Evolutionary conservation across 2,113 vertebrate genomes (phyloP).

Genomic region (Gambusia affinis): DNA sequence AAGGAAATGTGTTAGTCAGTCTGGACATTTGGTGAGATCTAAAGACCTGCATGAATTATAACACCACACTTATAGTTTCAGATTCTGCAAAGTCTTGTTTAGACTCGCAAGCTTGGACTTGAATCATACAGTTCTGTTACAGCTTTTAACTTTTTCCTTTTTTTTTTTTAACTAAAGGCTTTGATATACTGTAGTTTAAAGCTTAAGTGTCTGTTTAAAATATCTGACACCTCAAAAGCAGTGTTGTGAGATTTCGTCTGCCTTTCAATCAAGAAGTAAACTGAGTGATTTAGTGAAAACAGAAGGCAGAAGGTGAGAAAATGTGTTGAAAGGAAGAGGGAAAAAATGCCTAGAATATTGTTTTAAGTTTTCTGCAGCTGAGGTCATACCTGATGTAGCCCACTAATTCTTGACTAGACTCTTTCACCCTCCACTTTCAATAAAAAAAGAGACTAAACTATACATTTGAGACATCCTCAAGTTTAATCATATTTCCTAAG

Average conservation of each 20-base stretch:
- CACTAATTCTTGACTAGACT: no score
- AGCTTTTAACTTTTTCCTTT: conserved; percentile 9
- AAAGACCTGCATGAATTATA: conserved; percentile 24
- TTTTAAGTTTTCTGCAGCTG: not conserved
- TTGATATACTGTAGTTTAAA: conserved; percentile 27
- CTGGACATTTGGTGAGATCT: conserved; percentile 6
- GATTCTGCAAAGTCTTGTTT: conserved; percentile 33
- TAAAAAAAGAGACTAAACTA: no score
- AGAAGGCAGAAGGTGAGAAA: not conserved
- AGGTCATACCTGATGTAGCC: not conserved
- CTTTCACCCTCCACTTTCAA: no score
- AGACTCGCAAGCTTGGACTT: conserved; percentile 25
- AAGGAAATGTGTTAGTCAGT: not conserved
- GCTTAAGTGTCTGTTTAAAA: conserved; percentile 19
- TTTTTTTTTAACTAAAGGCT: conserved; percentile 28
- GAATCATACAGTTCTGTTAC: conserved; percentile 42
- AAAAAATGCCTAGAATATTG: not conserved
- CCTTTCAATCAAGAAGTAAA: conserved; percentile 12
- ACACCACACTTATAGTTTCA: conserved; percentile 11
- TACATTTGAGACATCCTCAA: no score
- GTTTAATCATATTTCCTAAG: no score
- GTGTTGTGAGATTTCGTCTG: not conserved
- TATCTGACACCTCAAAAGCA: conserved; percentile 18
- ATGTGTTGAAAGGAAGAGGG: not conserved
- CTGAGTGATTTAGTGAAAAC: conserved; percentile 11